Conservation (phyloP, 2,113 vertebrate genomes). For the Candoia aspera region DNA sequence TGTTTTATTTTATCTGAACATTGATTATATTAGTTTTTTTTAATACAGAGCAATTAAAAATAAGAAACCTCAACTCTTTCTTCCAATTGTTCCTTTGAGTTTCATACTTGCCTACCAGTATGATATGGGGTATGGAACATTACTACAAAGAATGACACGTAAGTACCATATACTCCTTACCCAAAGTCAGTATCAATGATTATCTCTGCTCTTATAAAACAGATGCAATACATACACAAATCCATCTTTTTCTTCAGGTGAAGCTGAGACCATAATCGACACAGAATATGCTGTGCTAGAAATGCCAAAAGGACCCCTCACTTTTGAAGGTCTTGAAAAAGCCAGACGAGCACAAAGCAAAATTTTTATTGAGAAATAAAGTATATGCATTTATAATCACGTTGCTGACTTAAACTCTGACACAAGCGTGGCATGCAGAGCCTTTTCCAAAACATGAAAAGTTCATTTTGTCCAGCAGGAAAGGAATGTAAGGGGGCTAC, state of each 20-base stretch:
- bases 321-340: conserved; percentile 86
- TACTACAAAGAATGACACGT: conserved; percentile 86
- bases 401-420: conserved; percentile 35
- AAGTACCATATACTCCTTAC: conserved; percentile 21
- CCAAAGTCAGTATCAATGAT: background rate
- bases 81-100: conserved; percentile 82
- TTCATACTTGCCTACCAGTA: conserved; percentile 85
- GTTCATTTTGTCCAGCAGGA: background rate
- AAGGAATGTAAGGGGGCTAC: background rate
- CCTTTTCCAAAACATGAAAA: background rate
- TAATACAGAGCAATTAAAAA: conserved; percentile 80
- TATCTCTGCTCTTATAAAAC: background rate
- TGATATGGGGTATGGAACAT: conserved; percentile 84
- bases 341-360: conserved; percentile 76
- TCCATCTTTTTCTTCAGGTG: conserved; percentile 58
- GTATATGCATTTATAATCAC: conserved; percentile 46
- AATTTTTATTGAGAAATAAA: conserved; percentile 78
- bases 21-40: background rate
- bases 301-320: conserved; percentile 79
- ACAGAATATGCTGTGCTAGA: conserved; percentile 72
- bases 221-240: background rate
- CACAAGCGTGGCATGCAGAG: background rate
- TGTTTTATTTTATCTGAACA: background rate
- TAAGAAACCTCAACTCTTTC: conserved; percentile 75
- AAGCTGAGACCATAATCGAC: conserved; percentile 84